Base-by-base conservation (phyloP, 2,888 invertebrate species). In the Diplazon laetatorius region DNA sequence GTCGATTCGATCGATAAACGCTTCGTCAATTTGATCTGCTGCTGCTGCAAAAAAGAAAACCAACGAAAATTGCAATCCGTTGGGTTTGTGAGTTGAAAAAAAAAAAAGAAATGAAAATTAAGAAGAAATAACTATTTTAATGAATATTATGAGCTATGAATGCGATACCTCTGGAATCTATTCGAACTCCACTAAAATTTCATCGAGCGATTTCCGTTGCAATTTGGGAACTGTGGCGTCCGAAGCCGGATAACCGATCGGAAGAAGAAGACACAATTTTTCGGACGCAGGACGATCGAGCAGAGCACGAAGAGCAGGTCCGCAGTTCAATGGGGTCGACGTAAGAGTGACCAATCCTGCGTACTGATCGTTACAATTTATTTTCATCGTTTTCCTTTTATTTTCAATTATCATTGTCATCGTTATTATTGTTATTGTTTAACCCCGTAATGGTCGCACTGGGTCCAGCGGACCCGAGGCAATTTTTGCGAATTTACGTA, bases 281-380 rank as follows among this genome's bases (percentile, higher is more conserved):
- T 98, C 98, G 85, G 95, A 95, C 0, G 88, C 84, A 0, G 98
- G 98, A 63, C 98, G 93, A n/a, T 93, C 92, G 0, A 98, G 93
- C 5, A 98, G 92, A 18, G 92, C 91, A 10, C 96, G 92, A 20
- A 98, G 92, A 0, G 96, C 95, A 2, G 96, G 95, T 9, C 97
- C 97, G 91, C 97, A 97, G 90, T 98, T 98, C 57, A 98, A 91
- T 0, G 98, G 98, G 0, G 98, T 98, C 2, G 97, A 97, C 0
- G 97, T 96, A 46, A 98, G 92, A 0, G 98, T 96, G 57, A 95
- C 96, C 57, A 98, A 91, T 0, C 98, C 98, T 66, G 97, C 96
- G 86, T 96, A 94, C 95, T 97, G 92, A 92, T 44, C 35, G 48
- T 18, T 25, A 55, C 18, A 52, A 14, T 9, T 25, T 62, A 16